A percentile compares a stretch with the other conserved stretches of the same genome.
Evolutionary conservation across 2,113 vertebrate species (phyloP).

Genomic region (Eubucco bourcierii): DNA sequence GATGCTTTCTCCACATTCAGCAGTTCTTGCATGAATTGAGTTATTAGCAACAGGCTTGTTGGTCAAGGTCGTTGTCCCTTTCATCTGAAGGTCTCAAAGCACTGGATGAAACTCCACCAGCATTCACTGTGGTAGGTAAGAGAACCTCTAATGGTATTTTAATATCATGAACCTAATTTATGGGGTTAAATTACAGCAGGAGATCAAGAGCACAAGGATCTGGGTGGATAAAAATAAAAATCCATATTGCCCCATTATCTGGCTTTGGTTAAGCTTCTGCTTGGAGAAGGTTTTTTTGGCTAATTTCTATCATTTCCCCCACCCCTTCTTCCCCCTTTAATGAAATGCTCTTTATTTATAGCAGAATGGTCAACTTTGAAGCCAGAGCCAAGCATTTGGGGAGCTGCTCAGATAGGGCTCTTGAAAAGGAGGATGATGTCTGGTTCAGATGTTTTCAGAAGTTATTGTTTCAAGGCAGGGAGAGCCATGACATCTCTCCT

Average conservation of each 20-base stretch:
- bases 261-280: constrained; percentile 59
- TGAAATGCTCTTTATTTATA: constrained; percentile 68
- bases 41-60: background rate
- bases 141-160: constrained; percentile 50
- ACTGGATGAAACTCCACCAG: constrained; percentile 32
- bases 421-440: constrained; percentile 46
- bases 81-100: constrained; percentile 50
- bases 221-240: constrained; percentile 64
- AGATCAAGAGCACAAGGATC: constrained; percentile 52
- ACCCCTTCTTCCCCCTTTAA: constrained; percentile 8
- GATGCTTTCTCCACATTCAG: background rate
- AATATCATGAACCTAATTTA: constrained; percentile 53
- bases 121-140: constrained; percentile 61
- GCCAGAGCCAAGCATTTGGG: constrained; percentile 57
- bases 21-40: background rate
- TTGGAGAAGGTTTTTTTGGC: constrained; percentile 49
- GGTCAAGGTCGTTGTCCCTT: constrained; percentile 15
- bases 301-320: constrained; percentile 27
- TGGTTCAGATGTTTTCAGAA: constrained; percentile 61
- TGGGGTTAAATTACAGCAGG: constrained; percentile 59
- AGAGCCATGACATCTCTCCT: constrained; percentile 16
- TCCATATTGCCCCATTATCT: constrained; percentile 55
- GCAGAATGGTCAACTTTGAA: constrained; percentile 52
- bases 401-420: constrained; percentile 43
- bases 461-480: constrained; percentile 49